Base-by-base conservation (phyloP, 2,888 invertebrate genomes). In the Scrobipalpa costella region DNA sequence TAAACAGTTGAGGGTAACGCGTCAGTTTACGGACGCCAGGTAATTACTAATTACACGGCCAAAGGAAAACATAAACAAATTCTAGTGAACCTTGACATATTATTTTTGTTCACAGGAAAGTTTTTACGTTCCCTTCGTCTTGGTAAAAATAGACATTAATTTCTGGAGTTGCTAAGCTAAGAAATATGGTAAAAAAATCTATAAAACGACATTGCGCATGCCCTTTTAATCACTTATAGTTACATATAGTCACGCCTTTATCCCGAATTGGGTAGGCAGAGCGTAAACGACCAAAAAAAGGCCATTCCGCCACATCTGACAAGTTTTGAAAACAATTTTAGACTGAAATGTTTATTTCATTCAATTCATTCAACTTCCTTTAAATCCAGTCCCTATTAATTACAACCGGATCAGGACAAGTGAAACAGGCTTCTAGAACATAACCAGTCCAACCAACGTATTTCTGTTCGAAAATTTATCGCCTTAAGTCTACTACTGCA, bases 61-160 rank as follows among this genome's bases (percentile, higher is more conserved):
- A 71, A 75, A 73, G 72, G 76, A 74, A 80, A 79, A 76, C 72
- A 77, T 79, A 77, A 80, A 81, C 74, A 78, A 72, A 74, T 75
- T 76, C 71, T 77, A 80, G 72, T 74, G 76, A 80, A 84, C 88
- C 88, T 89, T 89, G 89, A 87, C 85, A 87, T 80, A 82, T 84
- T 83, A 81, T 81, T 78, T 78, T 72, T 76, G 69, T 72, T 83
- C 78, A 86, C 82, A 79, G 84, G 84, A 74, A 79, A 68, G 73
- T 77, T 76, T 84, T 34, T 80, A 82, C 80, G 76, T 9, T 15
- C 60, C 34, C 61, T 68, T 68, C 65, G 63, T 62, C 65, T 68
- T 65, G 8, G 19, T 57, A 38, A 55, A 55, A 55, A 55, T 55
- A 55, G 34, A 7, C 7, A 8, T 27, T n/a, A 8, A n/a, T 9